These are phyloP conservation scores for Norana najaformis DNA, from an alignment of 2,888 invertebrate species.

Conservation along the genomic window DNA sequence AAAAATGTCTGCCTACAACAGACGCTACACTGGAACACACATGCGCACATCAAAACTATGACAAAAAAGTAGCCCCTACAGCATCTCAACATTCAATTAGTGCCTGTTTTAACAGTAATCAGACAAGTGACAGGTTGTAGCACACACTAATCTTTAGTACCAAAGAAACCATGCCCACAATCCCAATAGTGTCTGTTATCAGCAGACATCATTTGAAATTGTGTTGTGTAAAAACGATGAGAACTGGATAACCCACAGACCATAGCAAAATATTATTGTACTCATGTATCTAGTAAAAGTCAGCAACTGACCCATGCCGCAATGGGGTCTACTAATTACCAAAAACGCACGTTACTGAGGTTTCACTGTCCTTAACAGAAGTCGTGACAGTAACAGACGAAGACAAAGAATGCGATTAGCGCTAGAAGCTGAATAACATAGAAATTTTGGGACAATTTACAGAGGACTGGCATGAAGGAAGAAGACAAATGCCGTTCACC, in stretches of 20 bases:
- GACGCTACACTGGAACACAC: neutral
- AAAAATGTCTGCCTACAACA: conserved; percentile 7
- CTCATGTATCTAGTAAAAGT: neutral
- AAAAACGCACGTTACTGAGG: neutral
- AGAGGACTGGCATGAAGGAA: conserved; percentile 7
- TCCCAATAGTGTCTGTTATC: neutral
- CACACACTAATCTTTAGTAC: neutral
- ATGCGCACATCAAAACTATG: no score
- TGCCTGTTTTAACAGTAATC: neutral
- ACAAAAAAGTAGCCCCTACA: neutral
- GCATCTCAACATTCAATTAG: no score
- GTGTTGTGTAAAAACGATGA: neutral
- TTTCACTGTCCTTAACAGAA: neutral
- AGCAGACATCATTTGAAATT: neutral
- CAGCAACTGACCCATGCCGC: neutral
- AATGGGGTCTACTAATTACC: neutral
- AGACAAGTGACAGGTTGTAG: neutral
- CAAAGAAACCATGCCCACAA: neutral
- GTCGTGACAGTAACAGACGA: neutral
- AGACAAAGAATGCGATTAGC: conserved; percentile 13
- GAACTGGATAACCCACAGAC: neutral
- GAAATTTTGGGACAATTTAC: neutral
- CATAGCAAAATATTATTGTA: neutral
- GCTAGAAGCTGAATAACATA: neutral
- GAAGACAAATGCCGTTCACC: conserved; percentile 7